Evolutionary conservation across 1,140 invertebrate genomes (phyloP).

Genomic region (Onthophagus taurus): DNA sequence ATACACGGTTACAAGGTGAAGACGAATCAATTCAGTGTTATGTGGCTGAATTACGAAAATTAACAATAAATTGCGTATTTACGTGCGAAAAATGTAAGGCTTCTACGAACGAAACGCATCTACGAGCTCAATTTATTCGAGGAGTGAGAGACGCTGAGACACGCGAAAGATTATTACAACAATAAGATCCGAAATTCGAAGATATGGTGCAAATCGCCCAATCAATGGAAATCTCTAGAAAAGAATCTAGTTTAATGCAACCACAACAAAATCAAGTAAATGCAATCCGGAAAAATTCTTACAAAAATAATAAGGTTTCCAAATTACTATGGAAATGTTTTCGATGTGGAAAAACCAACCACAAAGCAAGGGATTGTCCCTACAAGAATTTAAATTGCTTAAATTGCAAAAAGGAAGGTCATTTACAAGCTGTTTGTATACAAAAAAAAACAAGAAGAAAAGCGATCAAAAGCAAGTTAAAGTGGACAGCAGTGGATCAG

Average conservation of each 20-base stretch:
- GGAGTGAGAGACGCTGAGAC: slow-evolving; percentile 22
- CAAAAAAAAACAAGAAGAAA: background rate
- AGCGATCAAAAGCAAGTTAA: slow-evolving; percentile 5
- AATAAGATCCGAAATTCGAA: slow-evolving; percentile 11
- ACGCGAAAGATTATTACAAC: slow-evolving; percentile 22
- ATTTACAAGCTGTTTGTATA: slow-evolving; percentile 11
- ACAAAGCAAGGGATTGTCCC: slow-evolving; percentile 8
- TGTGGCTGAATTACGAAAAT: slow-evolving; percentile 17
- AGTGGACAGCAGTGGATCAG: background rate
- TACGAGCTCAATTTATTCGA: slow-evolving; percentile 29
- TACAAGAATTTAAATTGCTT: slow-evolving; percentile 10
- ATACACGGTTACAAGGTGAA: slow-evolving; percentile 23
- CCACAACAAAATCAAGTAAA: slow-evolving; percentile 1
- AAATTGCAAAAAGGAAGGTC: slow-evolving; percentile 2
- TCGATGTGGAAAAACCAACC: slow-evolving; percentile 9
- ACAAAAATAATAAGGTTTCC: background rate
- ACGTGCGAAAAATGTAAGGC: slow-evolving; percentile 10
- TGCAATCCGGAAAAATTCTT: background rate
- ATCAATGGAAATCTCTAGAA: slow-evolving; percentile 10
- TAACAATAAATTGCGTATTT: slow-evolving; percentile 17
- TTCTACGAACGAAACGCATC: slow-evolving; percentile 24
- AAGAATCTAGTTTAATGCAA: slow-evolving; percentile 12
- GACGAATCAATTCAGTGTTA: slow-evolving; percentile 22
- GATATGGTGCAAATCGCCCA: slow-evolving; percentile 10
- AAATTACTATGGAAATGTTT: slow-evolving; percentile 6